These are phyloP conservation scores for Cantharis flavilabris DNA, from an alignment of 2,888 invertebrate genomes.

Conservation along the genomic window DNA sequence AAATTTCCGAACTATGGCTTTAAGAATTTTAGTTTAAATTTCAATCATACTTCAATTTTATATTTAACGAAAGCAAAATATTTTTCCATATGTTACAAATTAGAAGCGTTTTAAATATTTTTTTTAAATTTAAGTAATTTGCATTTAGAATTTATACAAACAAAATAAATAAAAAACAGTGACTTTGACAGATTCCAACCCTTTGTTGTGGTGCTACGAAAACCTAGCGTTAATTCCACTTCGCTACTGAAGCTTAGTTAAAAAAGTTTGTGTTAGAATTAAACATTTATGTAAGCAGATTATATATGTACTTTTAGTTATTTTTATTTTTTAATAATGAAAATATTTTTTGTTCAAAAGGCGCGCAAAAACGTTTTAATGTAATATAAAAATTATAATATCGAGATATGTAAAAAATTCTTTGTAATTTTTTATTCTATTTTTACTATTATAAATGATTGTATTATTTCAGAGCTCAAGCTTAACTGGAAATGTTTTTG, in stretches of 20 bases:
- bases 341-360: neutral
- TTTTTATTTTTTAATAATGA: neutral
- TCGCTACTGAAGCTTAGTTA: conserved; percentile 4
- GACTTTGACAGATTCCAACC: conserved; percentile 4
- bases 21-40: neutral
- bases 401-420: neutral
- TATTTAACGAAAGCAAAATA: neutral
- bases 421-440: neutral
- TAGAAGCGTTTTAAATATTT: neutral
- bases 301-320: conserved; percentile 1
- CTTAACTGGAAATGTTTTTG: neutral
- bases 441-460: neutral
- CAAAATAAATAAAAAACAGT: conserved; percentile 4
- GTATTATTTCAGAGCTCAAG: neutral
- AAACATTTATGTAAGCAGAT: conserved; percentile 4
- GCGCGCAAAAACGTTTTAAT: neutral
- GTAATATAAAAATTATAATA: neutral
- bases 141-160: conserved; percentile 4
- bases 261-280: conserved; percentile 4
- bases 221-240: conserved; percentile 3
- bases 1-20: neutral
- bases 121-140: neutral
- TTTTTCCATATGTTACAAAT: neutral
- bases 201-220: conserved; percentile 1
- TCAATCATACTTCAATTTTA: neutral